Conservation (phyloP, 2,888 invertebrate genomes). For the Heliconius charithonia region DNA sequence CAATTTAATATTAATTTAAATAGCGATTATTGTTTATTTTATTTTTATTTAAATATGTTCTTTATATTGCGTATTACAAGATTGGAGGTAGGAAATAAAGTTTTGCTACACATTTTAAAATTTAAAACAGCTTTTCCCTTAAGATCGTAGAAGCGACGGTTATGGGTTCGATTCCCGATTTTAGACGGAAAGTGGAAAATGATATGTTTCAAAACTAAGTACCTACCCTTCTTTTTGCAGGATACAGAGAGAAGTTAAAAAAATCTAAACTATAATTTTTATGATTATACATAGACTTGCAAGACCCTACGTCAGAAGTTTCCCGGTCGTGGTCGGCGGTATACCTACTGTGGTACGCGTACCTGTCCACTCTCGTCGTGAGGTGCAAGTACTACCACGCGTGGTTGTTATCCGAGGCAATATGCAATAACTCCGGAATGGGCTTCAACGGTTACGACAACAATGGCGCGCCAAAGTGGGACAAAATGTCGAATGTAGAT, state of each 20-base stretch:
- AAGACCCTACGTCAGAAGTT: constrained; percentile 75
- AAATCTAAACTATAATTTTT: not conserved
- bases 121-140: too few relatives aligned
- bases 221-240: not conserved
- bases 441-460: constrained; percentile 93
- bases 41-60: not conserved
- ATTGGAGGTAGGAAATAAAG: too few relatives aligned
- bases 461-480: constrained; percentile 92
- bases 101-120: too few relatives aligned
- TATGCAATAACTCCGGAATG: constrained; percentile 97
- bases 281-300: constrained; percentile 60
- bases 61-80: too few relatives aligned
- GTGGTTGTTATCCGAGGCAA: constrained; percentile 97
- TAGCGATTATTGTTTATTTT: not conserved
- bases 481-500: constrained; percentile 95
- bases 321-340: constrained; percentile 78
- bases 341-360: constrained; percentile 86
- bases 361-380: constrained; percentile 90
- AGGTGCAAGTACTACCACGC: constrained; percentile 98
- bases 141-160: too few relatives aligned
- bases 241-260: not conserved
- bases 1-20: not conserved
- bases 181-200: not conserved
- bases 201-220: not conserved
- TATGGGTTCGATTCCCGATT: not conserved